A percentile compares a stretch with the other conserved stretches of the same genome.
Conservation (phyloP, 2,113 vertebrate genomes). For the Rhabdomys dilectus region DNA sequence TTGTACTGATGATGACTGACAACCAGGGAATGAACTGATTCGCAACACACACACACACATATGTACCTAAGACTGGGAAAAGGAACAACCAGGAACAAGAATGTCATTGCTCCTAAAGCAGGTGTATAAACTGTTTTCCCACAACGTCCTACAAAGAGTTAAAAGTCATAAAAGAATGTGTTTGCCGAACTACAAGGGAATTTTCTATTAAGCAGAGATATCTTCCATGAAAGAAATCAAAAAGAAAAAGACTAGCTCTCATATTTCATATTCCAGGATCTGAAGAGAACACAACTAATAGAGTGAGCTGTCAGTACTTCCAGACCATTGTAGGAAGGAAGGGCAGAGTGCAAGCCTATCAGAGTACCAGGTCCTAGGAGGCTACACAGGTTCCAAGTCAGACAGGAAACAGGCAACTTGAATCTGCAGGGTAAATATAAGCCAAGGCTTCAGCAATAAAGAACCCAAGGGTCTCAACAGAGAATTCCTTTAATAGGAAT, state of each 20-base stretch:
- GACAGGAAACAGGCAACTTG: not conserved
- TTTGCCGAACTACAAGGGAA: constrained; percentile 4
- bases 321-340: not conserved
- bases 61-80: not conserved
- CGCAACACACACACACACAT: not conserved
- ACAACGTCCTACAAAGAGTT: constrained; percentile 1
- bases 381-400: not conserved
- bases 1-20: constrained; percentile 3
- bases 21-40: not conserved
- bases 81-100: not conserved
- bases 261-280: not conserved
- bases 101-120: not conserved
- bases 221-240: not conserved
- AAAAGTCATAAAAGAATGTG: constrained; percentile 24
- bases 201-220: constrained; percentile 15
- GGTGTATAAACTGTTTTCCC: not conserved
- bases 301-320: not conserved
- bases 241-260: not conserved
- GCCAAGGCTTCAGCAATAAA: not conserved
- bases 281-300: not conserved
- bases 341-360: not conserved
- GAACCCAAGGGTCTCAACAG: not conserved
- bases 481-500: not conserved
- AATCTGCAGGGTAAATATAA: constrained; percentile 1
- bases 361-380: not conserved